phyloP scores from a whole-genome alignment of 2,113 vertebrate genomes.

The Oncorhynchus mykiss region DNA sequence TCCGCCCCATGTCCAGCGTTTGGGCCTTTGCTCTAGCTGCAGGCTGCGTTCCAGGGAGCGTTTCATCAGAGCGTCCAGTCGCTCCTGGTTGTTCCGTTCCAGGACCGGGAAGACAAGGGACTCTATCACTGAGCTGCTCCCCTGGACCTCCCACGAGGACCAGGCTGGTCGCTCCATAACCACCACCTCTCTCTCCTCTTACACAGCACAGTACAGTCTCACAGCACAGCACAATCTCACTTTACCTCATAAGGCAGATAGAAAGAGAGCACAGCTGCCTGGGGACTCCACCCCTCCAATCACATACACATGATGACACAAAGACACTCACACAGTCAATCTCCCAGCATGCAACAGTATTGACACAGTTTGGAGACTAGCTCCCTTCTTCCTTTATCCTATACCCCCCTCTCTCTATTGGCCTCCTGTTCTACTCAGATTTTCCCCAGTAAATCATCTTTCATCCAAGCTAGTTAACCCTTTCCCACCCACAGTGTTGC shows the following conservation, averaged over 20 bases:
- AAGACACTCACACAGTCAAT: not conserved
- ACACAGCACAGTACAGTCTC: not conserved
- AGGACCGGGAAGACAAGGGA: conserved; percentile 10
- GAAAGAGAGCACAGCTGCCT: not conserved
- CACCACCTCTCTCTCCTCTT: not conserved
- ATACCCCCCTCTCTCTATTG: too few species aligned
- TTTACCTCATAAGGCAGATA: not conserved
- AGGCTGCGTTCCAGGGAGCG: conserved; percentile 88
- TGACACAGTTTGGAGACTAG: too few species aligned
- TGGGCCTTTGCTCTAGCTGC: conserved; percentile 90
- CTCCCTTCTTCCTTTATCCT: too few species aligned
- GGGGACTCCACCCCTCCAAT: not conserved
- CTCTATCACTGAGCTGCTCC: conserved; percentile 3
- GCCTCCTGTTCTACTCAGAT: too few species aligned
- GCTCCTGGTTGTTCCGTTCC: conserved; percentile 75
- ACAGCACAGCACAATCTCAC: too few species aligned
- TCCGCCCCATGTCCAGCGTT: conserved; percentile 85
- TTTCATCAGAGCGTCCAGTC: conserved; percentile 92
- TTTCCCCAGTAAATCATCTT: too few species aligned
- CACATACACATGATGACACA: not conserved
- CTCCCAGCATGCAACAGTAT: too few species aligned
- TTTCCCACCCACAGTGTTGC: too few species aligned
- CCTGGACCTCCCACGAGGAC: not conserved
- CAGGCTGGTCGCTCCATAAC: conserved; percentile 10
- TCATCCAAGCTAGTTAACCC: too few species aligned